A percentile compares a stretch with the other conserved stretches of the same genome.
Evolutionary conservation across 2,797 vertebrate genomes (phyloP).

Genomic region (Macropodus opercularis): DNA sequence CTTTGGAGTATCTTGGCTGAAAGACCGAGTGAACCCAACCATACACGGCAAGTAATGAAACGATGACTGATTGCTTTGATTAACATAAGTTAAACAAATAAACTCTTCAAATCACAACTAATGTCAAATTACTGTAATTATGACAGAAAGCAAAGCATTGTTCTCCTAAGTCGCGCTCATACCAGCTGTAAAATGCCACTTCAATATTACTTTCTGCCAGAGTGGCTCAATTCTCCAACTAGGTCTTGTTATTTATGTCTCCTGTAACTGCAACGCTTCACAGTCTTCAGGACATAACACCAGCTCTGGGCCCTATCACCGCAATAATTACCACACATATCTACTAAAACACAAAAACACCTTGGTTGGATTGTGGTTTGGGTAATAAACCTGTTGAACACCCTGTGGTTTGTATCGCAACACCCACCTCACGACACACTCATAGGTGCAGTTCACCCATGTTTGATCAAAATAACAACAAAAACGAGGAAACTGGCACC

Average conservation of each 20-base stretch:
- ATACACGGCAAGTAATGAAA: slow-evolving; percentile 59
- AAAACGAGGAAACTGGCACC: too few species aligned
- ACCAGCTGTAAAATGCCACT: slow-evolving; percentile 27
- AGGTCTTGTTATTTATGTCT: background rate
- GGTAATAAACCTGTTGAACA: too few species aligned
- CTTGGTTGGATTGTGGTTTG: too few species aligned
- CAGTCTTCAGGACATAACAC: background rate
- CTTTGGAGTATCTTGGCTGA: slow-evolving; percentile 66
- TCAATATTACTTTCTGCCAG: slow-evolving; percentile 20
- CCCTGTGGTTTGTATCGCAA: too few species aligned
- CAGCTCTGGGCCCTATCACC: background rate
- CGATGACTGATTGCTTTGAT: slow-evolving; percentile 67
- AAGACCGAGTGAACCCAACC: slow-evolving; percentile 60
- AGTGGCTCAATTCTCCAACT: background rate
- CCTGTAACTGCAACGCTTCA: background rate
- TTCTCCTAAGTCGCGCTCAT: slow-evolving; percentile 20
- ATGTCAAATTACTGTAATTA: slow-evolving; percentile 61
- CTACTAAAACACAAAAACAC: too few species aligned
- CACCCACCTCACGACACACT: too few species aligned
- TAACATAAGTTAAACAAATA: slow-evolving; percentile 70
- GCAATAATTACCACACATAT: too few species aligned
- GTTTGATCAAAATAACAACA: too few species aligned
- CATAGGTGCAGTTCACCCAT: too few species aligned
- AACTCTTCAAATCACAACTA: slow-evolving; percentile 67
- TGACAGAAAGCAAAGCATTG: slow-evolving; percentile 41